Base-by-base conservation (phyloP, 2,888 invertebrate species). In the Drosophila kokeensis region DNA sequence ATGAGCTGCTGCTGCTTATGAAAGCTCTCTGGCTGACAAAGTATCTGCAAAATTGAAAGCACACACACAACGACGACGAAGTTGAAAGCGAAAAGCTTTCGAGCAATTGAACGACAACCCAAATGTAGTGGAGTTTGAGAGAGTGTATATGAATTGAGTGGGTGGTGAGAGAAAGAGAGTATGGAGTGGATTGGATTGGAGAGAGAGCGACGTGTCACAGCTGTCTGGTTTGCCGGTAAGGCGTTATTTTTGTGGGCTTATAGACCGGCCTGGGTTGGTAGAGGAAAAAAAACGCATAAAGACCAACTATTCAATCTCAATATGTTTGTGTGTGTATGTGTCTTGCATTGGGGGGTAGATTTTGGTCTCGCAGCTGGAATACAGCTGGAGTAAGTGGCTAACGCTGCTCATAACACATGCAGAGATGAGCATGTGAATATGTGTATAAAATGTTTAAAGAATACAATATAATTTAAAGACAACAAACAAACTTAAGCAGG, bases 221-320 rank as follows among this genome's bases (percentile, higher is more conserved):
- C 87, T 83, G 82, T 87, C 82, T 72, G 69, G 58, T 81, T 45
- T 83, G 82, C 87, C 83, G 83, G 87, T 64, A 78, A 75, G 71
- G 50, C 69, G 73, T 73, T 36, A 36, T 45, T 45, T 45, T 73
- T 71, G 69, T 63, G 24, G 55, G 53, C 66, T 73, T 77, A 73
- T 67, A 81, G 53, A 75, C 70, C 67, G 80, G 70, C 70, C 76
- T 61, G 75, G 57, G 58, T 64, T 58, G 52, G 15, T 54, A 36
- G 15, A 42, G 21, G 11, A 21, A 59, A 29, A 63, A 13, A 69
- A 55, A 64, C 54, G 36, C 53, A 59, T 49, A 49, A 15, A 7
- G 29, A 64, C 36, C 48, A 69, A 80, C 80, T 69, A 76, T 76
- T 69, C 24, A 45, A 76, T 80, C 62, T 58, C 54, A 53, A 79